Percentiles rank a stretch among this genome's conserved stretches.
Evolutionary conservation across 2,888 invertebrate genomes (phyloP).

Genomic region (Pseudococcus longispinus): DNA sequence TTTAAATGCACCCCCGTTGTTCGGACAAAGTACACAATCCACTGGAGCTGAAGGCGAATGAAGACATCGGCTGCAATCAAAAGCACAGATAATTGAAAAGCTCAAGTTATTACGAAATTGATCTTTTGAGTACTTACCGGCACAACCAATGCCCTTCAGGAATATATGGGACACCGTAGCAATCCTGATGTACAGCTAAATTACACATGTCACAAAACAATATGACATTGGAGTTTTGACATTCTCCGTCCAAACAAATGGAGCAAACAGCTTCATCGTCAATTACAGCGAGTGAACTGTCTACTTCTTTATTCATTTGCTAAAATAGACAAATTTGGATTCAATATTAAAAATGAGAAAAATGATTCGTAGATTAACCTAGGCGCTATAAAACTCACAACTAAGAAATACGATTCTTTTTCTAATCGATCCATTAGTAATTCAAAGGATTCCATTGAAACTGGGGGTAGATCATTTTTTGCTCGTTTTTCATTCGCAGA

Average conservation of each 20-base stretch:
- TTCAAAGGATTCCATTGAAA: conserved; percentile 91
- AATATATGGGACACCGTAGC: conserved; percentile 97
- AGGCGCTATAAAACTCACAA: too few species aligned
- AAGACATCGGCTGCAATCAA: conserved; percentile 75
- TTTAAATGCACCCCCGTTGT: conserved; percentile 97
- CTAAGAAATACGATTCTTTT: conserved; percentile 95
- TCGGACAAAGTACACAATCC: conserved; percentile 97
- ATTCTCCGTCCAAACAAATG: conserved; percentile 98
- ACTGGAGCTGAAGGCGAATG: conserved; percentile 96
- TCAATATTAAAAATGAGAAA: neutral
- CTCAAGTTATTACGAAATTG: neutral
- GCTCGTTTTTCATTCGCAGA: conserved; percentile 85
- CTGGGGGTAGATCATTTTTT: conserved; percentile 73
- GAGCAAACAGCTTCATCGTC: conserved; percentile 99
- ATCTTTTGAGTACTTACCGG: conserved; percentile 61
- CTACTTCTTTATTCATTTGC: conserved; percentile 59
- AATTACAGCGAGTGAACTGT: conserved; percentile 70
- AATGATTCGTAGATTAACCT: too few species aligned
- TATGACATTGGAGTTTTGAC: conserved; percentile 97
- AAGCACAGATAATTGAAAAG: neutral
- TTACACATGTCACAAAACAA: conserved; percentile 99
- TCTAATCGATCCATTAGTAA: conserved; percentile 96
- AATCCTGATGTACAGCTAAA: conserved; percentile 97
- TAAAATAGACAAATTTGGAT: conserved; percentile 29
- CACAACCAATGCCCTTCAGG: conserved; percentile 99